Evolutionary conservation across 2,113 vertebrate species (phyloP).

Genomic region (Thymallus thymallus): DNA sequence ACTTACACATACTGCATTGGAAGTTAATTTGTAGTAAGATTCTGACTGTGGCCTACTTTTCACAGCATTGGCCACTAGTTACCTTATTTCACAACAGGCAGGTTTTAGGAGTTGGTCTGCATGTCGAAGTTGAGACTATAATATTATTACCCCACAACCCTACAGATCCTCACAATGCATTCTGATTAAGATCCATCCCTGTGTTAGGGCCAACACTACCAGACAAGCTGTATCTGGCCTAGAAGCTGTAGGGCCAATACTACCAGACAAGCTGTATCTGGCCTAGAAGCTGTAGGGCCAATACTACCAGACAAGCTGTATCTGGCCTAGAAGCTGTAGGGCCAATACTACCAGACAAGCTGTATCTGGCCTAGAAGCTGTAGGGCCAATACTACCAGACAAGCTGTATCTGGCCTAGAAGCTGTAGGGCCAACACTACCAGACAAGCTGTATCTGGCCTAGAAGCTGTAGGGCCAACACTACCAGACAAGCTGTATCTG

Average conservation of each 20-base stretch:
- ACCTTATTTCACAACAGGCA: slow-evolving; percentile 24
- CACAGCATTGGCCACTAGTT: background rate
- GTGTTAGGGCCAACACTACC: slow-evolving; percentile 3
- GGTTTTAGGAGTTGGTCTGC: background rate
- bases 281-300: too few relatives aligned
- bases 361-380: slow-evolving; percentile 6
- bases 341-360: background rate
- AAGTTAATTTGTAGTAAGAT: slow-evolving; percentile 12
- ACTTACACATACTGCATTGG: background rate
- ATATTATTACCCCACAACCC: background rate
- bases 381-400: slow-evolving; percentile 10
- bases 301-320: background rate
- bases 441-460: too few relatives aligned
- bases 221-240: slow-evolving; percentile 16
- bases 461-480: background rate
- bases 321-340: too few relatives aligned
- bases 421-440: too few relatives aligned
- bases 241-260: background rate
- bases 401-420: slow-evolving; percentile 8
- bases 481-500: background rate
- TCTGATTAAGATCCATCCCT: background rate
- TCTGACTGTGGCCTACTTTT: slow-evolving; percentile 14
- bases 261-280: too few relatives aligned
- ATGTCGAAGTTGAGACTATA: background rate
- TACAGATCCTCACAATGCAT: background rate